These are phyloP conservation scores for Drosophila pseudotalamancana DNA, from an alignment of 2,888 invertebrate genomes.

Conservation along the genomic window DNA sequence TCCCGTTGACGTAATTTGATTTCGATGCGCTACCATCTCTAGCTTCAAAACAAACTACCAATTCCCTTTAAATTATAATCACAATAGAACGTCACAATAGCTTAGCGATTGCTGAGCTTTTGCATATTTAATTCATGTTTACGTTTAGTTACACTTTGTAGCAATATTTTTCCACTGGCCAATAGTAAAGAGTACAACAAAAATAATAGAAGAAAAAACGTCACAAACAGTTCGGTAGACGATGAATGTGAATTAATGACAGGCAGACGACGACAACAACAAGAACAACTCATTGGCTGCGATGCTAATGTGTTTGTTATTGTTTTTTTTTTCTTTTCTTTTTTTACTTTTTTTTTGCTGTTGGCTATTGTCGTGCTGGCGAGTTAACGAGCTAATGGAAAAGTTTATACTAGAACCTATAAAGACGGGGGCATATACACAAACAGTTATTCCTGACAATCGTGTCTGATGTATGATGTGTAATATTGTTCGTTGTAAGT, in stretches of 20 bases:
- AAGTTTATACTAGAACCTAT: constrained; percentile 64
- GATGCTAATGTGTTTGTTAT: constrained; percentile 64
- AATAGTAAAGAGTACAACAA: constrained; percentile 28
- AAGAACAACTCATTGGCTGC: constrained; percentile 16
- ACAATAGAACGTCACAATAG: constrained; percentile 10
- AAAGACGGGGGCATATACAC: constrained; percentile 27
- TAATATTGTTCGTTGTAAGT: constrained; percentile 51
- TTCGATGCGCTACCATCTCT: constrained; percentile 10
- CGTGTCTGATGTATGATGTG: constrained; percentile 20
- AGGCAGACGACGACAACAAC: constrained; percentile 46
- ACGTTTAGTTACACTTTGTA: constrained; percentile 44
- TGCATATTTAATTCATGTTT: constrained; percentile 63
- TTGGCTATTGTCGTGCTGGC: constrained; percentile 62
- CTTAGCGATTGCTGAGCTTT: constrained; percentile 38
- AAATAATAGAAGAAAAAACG: constrained; percentile 29
- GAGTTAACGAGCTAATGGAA: constrained; percentile 78
- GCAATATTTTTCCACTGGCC: constrained; percentile 64
- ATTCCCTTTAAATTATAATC: constrained; percentile 7
- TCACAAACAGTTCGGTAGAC: constrained; percentile 43
- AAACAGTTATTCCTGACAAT: constrained; percentile 9
- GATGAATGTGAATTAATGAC: constrained; percentile 61
- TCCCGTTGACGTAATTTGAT: not conserved
- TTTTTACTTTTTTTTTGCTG: constrained; percentile 22
- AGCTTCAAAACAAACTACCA: not conserved
- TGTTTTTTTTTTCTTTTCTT: constrained; percentile 21